Evolutionary conservation across 2,113 vertebrate genomes (phyloP).

Genomic region (Brienomyrus longianalis): DNA sequence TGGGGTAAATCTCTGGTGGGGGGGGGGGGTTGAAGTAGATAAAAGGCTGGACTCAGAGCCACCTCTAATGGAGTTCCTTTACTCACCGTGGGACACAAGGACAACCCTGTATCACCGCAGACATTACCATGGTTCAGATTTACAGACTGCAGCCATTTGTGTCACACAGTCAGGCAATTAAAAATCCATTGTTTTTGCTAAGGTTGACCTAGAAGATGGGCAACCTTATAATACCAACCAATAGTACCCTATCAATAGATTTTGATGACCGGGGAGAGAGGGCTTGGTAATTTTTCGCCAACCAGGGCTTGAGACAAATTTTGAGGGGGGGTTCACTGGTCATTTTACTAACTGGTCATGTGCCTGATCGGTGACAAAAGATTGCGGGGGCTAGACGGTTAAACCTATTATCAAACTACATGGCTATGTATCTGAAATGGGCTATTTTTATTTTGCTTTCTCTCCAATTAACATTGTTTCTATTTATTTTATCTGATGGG

Average conservation of each 20-base stretch:
- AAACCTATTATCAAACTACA: neutral
- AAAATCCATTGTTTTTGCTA: neutral
- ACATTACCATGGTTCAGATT: neutral
- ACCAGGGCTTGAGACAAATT: neutral
- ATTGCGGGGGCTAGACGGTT: neutral
- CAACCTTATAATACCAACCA: neutral
- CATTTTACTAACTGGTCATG: neutral
- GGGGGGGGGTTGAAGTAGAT: neutral
- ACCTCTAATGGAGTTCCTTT: slow-evolving; percentile 19
- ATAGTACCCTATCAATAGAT: neutral
- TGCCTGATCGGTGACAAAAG: neutral
- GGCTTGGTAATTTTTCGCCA: neutral
- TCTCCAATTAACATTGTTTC: neutral
- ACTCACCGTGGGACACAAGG: neutral
- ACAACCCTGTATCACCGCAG: neutral
- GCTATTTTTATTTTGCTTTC: neutral
- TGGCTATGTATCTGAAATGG: neutral
- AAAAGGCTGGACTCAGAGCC: slow-evolving; percentile 43
- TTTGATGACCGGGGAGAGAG: neutral
- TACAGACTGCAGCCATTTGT: neutral
- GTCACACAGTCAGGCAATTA: neutral
- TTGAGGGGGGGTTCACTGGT: neutral
- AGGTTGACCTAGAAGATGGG: neutral
- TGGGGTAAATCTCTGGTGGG: neutral
- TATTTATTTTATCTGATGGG: neutral